phyloP scores from a whole-genome alignment of 2,888 invertebrate genomes.

The Phengaris arion region DNA sequence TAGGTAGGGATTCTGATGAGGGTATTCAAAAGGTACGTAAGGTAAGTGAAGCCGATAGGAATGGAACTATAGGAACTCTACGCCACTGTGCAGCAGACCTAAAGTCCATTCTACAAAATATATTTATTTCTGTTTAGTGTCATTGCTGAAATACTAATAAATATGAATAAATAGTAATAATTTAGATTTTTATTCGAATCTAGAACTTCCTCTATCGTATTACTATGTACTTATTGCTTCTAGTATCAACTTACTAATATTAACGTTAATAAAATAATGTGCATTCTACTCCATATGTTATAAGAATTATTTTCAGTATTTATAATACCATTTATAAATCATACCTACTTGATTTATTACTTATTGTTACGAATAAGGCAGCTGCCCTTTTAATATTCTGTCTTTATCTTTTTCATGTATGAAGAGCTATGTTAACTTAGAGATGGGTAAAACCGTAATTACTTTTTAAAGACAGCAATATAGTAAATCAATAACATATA shows the following conservation, averaged over 20 bases:
- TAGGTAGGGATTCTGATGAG: no score
- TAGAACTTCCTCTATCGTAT: neutral
- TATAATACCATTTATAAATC: neutral
- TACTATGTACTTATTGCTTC: neutral
- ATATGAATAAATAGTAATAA: neutral
- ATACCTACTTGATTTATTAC: neutral
- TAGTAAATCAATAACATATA: no score
- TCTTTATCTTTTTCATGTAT: neutral
- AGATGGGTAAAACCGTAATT: no score
- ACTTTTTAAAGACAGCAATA: no score
- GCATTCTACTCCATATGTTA: neutral
- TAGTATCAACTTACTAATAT: neutral
- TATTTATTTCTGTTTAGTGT: neutral
- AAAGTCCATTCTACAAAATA: no score
- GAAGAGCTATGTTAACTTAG: no score
- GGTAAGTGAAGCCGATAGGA: no score
- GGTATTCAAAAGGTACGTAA: no score
- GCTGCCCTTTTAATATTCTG: neutral
- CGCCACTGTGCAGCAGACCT: no score
- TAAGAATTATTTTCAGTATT: neutral
- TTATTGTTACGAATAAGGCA: neutral
- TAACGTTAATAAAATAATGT: neutral
- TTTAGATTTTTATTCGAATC: constrained; percentile 7
- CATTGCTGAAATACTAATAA: neutral
- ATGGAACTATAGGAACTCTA: no score